Percentiles rank a stretch among this genome's conserved stretches.
phyloP scores from a whole-genome alignment of 2,797 vertebrate genomes.

The Myotis vivesi region DNA sequence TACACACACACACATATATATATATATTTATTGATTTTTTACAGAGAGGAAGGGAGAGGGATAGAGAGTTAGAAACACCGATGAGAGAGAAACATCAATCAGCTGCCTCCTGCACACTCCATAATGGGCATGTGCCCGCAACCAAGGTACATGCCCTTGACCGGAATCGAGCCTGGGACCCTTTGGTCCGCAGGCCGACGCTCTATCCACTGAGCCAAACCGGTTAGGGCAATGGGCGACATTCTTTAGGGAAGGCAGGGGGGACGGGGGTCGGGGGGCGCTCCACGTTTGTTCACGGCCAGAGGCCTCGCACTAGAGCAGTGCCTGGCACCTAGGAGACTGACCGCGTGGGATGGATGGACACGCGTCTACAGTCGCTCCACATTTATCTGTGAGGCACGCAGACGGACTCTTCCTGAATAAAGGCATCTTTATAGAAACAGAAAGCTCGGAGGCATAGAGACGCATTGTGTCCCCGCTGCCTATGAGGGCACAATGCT shows the following conservation, averaged over 20 bases:
- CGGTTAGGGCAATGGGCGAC: not conserved
- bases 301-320: not conserved
- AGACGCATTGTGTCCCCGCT: slow-evolving; percentile 58
- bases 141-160: no score
- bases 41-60: no score
- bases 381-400: not conserved
- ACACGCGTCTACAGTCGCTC: not conserved
- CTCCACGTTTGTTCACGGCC: not conserved
- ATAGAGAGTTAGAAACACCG: no score
- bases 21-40: no score
- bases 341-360: not conserved
- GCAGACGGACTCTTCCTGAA: slow-evolving; percentile 11
- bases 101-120: no score
- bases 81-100: no score
- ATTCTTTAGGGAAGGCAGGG: not conserved
- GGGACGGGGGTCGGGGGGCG: not conserved
- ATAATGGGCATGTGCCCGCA: no score
- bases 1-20: no score
- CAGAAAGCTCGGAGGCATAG: slow-evolving; percentile 23
- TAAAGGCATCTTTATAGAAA: slow-evolving; percentile 64
- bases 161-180: no score
- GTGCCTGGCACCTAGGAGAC: slow-evolving; percentile 66
- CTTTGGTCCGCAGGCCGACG: no score
- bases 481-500: slow-evolving; percentile 58
- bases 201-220: no score